Evolutionary conservation across 2,888 invertebrate species (phyloP).

Genomic region (Eulithis prunata): DNA sequence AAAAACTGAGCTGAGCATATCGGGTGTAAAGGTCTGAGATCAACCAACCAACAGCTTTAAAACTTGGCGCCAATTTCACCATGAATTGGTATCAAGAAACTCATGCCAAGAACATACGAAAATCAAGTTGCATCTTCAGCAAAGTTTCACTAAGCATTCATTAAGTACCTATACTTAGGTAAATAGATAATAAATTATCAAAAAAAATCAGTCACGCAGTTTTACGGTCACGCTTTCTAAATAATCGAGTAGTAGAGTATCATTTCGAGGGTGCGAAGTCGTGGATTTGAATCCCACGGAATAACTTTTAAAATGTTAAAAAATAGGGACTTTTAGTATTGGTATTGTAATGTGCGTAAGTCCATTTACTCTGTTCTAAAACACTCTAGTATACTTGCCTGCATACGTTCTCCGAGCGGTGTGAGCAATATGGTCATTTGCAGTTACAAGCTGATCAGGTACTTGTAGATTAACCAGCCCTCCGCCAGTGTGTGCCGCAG

Average conservation of each 20-base stretch:
- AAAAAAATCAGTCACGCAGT: no score
- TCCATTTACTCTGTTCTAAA: slow-evolving; percentile 3
- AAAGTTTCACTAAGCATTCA: background rate
- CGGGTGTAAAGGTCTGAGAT: no score
- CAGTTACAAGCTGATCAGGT: slow-evolving; percentile 85
- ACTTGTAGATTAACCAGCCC: slow-evolving; percentile 88
- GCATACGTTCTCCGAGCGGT: slow-evolving; percentile 87
- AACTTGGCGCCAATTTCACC: slow-evolving; percentile 6
- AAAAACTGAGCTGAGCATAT: background rate
- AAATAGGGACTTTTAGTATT: no score
- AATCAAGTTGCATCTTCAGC: slow-evolving; percentile 14
- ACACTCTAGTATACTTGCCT: slow-evolving; percentile 71
- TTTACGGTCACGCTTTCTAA: no score
- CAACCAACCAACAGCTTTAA: background rate
- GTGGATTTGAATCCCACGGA: no score
- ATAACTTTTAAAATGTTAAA: no score
- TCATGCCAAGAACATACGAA: slow-evolving; percentile 18
- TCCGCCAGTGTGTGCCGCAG: slow-evolving; percentile 90
- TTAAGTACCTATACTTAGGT: no score
- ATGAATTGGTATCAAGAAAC: background rate
- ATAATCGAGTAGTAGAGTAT: no score
- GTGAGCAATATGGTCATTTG: slow-evolving; percentile 88
- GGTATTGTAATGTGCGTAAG: no score
- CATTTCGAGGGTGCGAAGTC: no score
- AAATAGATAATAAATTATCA: no score